Base-by-base conservation (phyloP, 2,888 invertebrate genomes). In the Caenorhabditis imperialis region DNA sequence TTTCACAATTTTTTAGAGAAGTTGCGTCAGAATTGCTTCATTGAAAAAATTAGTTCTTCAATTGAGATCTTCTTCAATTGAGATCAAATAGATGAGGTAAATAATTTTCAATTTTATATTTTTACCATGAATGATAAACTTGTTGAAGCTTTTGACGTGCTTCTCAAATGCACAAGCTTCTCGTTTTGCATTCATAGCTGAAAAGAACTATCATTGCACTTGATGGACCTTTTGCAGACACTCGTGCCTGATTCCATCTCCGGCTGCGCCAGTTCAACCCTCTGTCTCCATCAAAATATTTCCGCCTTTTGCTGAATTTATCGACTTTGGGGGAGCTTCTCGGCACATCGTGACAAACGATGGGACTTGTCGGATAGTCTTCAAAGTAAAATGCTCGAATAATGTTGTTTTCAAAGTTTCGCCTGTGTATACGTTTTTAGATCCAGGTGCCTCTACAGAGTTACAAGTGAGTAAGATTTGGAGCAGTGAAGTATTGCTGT, bases 321-420 rank as follows among this genome's bases (percentile, higher is more conserved):
- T 82, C 16, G 82, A 78, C 22, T 78, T 81, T 35, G 82, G 82
- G 7, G 82, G 82, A 22, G 82, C 82, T 3, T 81, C 81, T 0
- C 73, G 75, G 30, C 82, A 82, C 53, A 61, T 63, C 8, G 35
- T 82, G 12, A 82, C 81, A 3, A 82, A 82, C 67, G 62, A 63
- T 48, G 79, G 82, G 25, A 63, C 74, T 14, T 60, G 75, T 25
- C 73, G 81, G 25, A 55, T 81, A 14, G 82, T 82, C 6, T 78
- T 81, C 69, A 82, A 82, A 54, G 78, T 82, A 40, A 79, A 81
- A 65, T 82, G 82, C 53, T 78, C 78, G 27, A 81, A 82, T 51
- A 82, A 82, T 51, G 40, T 60, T 8, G 60, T 82, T 16, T 82
- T 81, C 55, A 82, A 82, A 62, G 81, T 80, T 1, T 71, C 78